Conservation (phyloP, 64 coral and sea anemone species). For the Anthopleura sola region DNA sequence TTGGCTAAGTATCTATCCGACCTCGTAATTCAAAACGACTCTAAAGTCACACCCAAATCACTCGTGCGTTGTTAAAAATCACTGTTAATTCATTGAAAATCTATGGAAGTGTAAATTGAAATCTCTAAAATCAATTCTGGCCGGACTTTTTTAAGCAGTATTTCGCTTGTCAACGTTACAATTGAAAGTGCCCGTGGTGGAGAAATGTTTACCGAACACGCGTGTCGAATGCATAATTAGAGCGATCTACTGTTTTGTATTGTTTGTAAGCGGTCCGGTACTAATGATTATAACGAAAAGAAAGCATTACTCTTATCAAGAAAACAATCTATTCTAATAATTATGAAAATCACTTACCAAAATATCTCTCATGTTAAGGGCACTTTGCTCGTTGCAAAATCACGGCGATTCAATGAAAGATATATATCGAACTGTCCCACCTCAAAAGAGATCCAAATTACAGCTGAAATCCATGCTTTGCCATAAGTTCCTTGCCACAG, state of each 20-base stretch:
- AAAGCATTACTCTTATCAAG: background rate
- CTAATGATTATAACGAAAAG: background rate
- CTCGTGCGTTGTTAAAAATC: background rate
- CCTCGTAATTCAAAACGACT: background rate
- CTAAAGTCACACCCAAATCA: background rate
- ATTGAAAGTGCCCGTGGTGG: background rate
- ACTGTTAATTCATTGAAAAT: background rate
- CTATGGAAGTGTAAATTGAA: background rate
- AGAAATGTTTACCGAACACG: background rate
- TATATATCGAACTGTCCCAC: background rate
- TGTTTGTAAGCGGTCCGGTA: background rate
- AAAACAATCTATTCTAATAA: background rate
- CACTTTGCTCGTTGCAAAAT: background rate
- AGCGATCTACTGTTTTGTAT: background rate
- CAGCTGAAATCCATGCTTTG: slow-evolving; percentile 1
- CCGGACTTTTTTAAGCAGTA: background rate
- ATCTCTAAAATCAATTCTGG: background rate
- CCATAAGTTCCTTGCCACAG: background rate
- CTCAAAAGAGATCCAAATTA: slow-evolving; percentile 1
- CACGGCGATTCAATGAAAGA: slow-evolving; percentile 7
- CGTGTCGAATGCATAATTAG: background rate
- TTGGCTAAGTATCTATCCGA: background rate
- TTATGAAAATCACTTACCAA: slow-evolving; percentile 17
- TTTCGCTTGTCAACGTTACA: background rate
- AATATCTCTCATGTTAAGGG: slow-evolving; percentile 34